Evolutionary conservation across 1,140 invertebrate genomes (phyloP).

Genomic region (Subanguina moxae): DNA sequence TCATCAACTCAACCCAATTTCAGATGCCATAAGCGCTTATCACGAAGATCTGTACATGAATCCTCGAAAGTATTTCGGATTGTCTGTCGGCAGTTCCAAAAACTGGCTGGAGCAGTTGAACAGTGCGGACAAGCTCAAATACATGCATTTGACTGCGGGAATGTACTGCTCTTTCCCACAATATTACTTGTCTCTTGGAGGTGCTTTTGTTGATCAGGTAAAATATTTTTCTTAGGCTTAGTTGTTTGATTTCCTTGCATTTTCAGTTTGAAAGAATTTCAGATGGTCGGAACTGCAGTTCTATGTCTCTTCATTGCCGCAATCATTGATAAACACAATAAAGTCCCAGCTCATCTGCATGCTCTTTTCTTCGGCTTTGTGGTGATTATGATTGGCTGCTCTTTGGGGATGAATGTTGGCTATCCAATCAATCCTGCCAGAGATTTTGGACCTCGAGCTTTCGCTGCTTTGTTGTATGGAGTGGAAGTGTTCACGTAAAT

Average conservation of each 20-base stretch:
- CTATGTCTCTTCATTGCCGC: slow-evolving; percentile 64
- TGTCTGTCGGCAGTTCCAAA: too few species aligned
- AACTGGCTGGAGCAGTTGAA: too few species aligned
- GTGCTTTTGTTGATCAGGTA: slow-evolving; percentile 62
- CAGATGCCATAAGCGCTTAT: too few species aligned
- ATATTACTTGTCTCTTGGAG: slow-evolving; percentile 60
- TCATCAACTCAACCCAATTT: too few species aligned
- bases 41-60: too few species aligned
- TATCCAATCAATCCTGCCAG: slow-evolving; percentile 64
- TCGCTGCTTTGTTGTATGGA: slow-evolving; percentile 66
- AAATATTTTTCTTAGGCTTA: slow-evolving; percentile 5
- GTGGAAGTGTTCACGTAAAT: slow-evolving; percentile 60
- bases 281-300: slow-evolving; percentile 65
- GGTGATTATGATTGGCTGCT: slow-evolving; percentile 64
- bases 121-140: too few species aligned
- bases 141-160: slow-evolving; percentile 61
- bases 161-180: slow-evolving; percentile 67
- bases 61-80: too few species aligned
- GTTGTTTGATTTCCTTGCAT: too few species aligned
- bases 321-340: slow-evolving; percentile 65
- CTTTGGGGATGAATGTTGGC: slow-evolving; percentile 66
- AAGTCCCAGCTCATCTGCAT: slow-evolving; percentile 62
- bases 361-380: slow-evolving; percentile 63
- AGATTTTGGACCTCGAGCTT: slow-evolving; percentile 66
- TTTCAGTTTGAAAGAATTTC: too few species aligned